Evolutionary conservation across 1,140 invertebrate genomes (phyloP).

Genomic region (Heliconius himera): DNA sequence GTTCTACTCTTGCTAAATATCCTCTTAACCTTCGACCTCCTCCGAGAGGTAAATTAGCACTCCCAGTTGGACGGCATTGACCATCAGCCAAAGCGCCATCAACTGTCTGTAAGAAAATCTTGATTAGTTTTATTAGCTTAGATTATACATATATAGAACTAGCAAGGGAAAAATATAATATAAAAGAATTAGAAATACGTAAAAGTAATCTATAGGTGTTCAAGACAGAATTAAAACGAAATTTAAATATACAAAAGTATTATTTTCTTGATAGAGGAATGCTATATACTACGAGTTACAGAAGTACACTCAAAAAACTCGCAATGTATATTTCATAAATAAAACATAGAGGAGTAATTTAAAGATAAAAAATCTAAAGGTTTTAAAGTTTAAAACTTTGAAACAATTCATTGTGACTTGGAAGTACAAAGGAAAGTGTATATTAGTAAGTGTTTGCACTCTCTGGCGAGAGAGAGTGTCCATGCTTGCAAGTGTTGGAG

Average conservation of each 20-base stretch:
- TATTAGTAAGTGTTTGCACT: not conserved
- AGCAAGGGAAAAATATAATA: slow-evolving; percentile 7
- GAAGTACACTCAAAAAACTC: not conserved
- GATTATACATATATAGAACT: not conserved
- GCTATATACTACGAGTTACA: not conserved
- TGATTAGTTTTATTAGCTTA: not conserved
- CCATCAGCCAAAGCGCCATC: slow-evolving; percentile 69
- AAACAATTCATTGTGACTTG: not conserved
- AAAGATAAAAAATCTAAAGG: not conserved
- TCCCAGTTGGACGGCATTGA: slow-evolving; percentile 56
- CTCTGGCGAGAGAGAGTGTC: not conserved
- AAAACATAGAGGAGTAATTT: not conserved
- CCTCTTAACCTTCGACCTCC: slow-evolving; percentile 90
- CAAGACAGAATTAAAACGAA: not conserved
- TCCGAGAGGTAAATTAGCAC: slow-evolving; percentile 82
- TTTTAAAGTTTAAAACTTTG: not conserved
- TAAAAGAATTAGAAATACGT: not conserved
- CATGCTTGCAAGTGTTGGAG: not conserved
- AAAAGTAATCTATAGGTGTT: slow-evolving; percentile 5
- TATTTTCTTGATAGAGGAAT: not conserved
- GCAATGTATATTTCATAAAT: not conserved
- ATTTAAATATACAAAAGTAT: not conserved
- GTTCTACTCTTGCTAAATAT: slow-evolving; percentile 89
- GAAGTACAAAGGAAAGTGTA: not conserved
- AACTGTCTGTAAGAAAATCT: slow-evolving; percentile 62